Conservation (phyloP, 1,140 invertebrate species). For the Wiebesia pumilae region DNA sequence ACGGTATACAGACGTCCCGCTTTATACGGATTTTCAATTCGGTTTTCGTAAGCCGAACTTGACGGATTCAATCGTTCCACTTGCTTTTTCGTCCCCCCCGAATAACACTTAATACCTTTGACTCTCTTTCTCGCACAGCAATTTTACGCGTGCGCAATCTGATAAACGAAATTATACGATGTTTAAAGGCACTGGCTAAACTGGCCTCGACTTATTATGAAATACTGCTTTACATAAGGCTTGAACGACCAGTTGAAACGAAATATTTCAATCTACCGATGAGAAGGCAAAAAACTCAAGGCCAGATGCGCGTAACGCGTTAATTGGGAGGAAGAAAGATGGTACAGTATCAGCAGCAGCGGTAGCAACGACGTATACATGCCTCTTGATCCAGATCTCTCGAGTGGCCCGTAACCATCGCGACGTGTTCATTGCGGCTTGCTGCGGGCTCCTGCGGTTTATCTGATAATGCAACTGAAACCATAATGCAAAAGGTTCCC, state of each 20-base stretch:
- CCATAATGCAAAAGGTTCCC: conserved; percentile 51
- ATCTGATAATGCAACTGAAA: conserved; percentile 53
- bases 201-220: conserved; percentile 15
- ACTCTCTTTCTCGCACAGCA: neutral
- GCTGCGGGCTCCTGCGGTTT: conserved; percentile 46
- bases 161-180: conserved; percentile 1
- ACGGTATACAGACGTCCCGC: neutral
- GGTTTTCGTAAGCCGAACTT: too few relatives aligned
- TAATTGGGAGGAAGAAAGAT: conserved; percentile 34
- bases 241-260: conserved; percentile 15
- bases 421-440: conserved; percentile 48
- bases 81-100: neutral
- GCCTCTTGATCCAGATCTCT: conserved; percentile 46
- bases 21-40: too few relatives aligned
- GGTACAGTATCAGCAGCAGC: neutral
- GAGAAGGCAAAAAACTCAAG: conserved; percentile 36
- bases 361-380: conserved; percentile 4
- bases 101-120: neutral
- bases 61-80: too few relatives aligned
- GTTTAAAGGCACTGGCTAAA: neutral
- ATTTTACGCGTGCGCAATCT: neutral
- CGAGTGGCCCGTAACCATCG: conserved; percentile 33
- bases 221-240: conserved; percentile 23
- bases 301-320: conserved; percentile 40
- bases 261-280: conserved; percentile 36